A percentile compares a stretch with the other conserved stretches of the same genome.
phyloP scores from a whole-genome alignment of 2,797 vertebrate species.

The Schizothorax lantsangensis region DNA sequence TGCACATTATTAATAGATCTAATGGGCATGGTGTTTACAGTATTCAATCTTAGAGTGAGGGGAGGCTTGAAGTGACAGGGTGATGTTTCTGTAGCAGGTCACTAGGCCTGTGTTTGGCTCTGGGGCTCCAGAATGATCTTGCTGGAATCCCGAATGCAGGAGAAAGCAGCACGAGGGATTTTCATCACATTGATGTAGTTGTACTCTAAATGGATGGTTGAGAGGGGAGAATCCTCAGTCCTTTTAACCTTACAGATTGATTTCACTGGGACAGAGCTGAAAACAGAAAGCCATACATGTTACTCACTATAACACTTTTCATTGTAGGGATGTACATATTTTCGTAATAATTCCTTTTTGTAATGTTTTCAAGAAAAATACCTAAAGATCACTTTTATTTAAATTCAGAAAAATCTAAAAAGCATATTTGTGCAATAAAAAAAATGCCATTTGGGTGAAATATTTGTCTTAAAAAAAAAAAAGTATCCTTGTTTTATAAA shows the following conservation, averaged over 20 bases:
- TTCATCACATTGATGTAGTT: slow-evolving; percentile 76
- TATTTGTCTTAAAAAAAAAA: neutral
- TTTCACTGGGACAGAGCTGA: slow-evolving; percentile 79
- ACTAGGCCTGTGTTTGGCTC: slow-evolving; percentile 53
- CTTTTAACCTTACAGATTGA: slow-evolving; percentile 82
- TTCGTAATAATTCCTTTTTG: neutral
- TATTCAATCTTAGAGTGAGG: slow-evolving; percentile 1
- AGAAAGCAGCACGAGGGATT: slow-evolving; percentile 77
- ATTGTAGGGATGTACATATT: neutral
- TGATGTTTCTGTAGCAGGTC: slow-evolving; percentile 25
- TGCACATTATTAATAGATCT: slow-evolving; percentile 21
- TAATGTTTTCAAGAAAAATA: neutral
- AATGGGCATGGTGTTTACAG: slow-evolving; percentile 11
- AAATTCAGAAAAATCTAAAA: neutral
- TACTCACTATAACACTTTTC: neutral
- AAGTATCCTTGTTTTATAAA: neutral
- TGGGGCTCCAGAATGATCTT: slow-evolving; percentile 80
- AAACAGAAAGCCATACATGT: slow-evolving; percentile 55
- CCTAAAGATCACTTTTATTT: neutral
- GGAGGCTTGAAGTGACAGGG: slow-evolving; percentile 1
- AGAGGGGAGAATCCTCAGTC: slow-evolving; percentile 75
- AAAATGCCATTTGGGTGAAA: neutral
- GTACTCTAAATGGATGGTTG: slow-evolving; percentile 82
- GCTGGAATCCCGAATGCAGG: slow-evolving; percentile 74
- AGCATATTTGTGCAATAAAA: neutral